Conservation (phyloP, 2,888 invertebrate genomes). For the Xylota sylvarum region DNA sequence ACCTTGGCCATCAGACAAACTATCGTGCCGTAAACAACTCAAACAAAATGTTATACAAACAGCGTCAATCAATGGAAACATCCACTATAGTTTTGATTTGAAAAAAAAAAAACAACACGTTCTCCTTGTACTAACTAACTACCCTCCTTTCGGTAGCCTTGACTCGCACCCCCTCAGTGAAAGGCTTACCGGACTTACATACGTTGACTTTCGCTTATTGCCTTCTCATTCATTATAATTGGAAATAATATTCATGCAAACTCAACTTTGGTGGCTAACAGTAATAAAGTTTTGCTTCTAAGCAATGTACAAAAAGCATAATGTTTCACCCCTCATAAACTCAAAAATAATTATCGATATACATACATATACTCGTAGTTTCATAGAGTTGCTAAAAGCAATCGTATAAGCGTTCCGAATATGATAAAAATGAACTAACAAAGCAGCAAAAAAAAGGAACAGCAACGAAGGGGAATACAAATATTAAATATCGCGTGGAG, state of each 20-base stretch:
- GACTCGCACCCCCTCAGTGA: conserved; percentile 6
- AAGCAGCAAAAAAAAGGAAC: conserved; percentile 5
- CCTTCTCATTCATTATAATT: conserved; percentile 14
- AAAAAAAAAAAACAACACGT: not conserved
- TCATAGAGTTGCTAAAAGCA: not conserved
- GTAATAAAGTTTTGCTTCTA: conserved; percentile 1
- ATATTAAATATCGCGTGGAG: conserved; percentile 70
- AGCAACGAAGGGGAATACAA: conserved; percentile 28
- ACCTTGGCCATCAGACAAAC: not conserved
- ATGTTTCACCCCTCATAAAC: conserved; percentile 61
- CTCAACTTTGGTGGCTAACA: conserved; percentile 12
- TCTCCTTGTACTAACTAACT: no score
- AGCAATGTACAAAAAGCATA: not conserved
- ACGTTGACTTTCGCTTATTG: conserved; percentile 40
- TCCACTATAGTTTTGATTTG: not conserved
- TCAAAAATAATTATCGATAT: conserved; percentile 29
- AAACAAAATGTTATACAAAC: not conserved
- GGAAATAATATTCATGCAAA: conserved; percentile 17
- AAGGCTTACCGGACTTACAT: not conserved
- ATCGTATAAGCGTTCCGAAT: conserved; percentile 28
- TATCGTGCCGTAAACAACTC: not conserved
- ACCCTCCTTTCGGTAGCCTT: no score
- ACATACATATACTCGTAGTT: no score
- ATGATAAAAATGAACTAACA: conserved; percentile 11
- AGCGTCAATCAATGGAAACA: not conserved